phyloP scores from a whole-genome alignment of 2,888 invertebrate genomes.

The Heliconius ethilla region DNA sequence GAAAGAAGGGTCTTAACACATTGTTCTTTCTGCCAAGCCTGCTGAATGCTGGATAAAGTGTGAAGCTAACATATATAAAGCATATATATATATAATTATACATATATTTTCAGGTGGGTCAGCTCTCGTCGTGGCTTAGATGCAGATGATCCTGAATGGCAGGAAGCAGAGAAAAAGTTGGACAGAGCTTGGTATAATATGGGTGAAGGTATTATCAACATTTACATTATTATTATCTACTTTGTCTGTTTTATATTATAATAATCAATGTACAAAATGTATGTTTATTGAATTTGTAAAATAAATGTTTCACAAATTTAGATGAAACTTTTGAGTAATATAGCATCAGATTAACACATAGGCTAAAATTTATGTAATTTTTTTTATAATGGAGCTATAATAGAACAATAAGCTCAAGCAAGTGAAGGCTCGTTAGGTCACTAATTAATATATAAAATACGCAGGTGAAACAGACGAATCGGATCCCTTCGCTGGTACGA shows the following conservation, averaged over 20 bases:
- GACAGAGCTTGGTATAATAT: slow-evolving; percentile 99
- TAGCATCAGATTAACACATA: no score
- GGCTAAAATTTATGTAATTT: no score
- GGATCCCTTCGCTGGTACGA: slow-evolving; percentile 94
- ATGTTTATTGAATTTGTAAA: no score
- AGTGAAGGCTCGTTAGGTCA: no score
- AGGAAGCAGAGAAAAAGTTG: slow-evolving; percentile 93
- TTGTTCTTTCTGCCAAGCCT: no score
- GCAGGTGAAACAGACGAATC: slow-evolving; percentile 93
- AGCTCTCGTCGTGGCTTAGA: slow-evolving; percentile 82
- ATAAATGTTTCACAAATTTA: no score
- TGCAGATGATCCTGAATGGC: slow-evolving; percentile 91
- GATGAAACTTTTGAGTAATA: no score
- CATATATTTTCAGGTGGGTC: slow-evolving; percentile 64
- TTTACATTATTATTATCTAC: background rate
- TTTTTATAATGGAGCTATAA: no score
- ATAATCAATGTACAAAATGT: background rate
- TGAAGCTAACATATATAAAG: background rate
- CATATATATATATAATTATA: background rate
- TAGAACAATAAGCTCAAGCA: no score
- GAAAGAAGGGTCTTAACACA: no score
- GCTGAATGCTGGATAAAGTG: background rate
- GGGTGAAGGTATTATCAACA: slow-evolving; percentile 86
- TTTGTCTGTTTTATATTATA: background rate
- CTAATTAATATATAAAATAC: background rate